Evolutionary conservation across 2,113 vertebrate species (phyloP).

Genomic region (Xyrauchen texanus): DNA sequence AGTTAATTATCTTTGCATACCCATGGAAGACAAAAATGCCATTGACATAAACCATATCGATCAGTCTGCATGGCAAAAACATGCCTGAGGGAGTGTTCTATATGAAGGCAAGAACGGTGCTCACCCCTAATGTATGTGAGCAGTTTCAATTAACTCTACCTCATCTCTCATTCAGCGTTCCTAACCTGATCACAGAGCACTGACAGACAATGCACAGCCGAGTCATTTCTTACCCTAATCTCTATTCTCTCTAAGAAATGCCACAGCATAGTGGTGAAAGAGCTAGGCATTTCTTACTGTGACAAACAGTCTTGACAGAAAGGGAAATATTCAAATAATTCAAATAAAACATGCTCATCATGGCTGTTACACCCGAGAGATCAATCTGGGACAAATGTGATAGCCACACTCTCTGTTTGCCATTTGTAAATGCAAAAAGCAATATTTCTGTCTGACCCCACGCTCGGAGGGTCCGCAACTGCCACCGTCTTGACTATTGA

Average conservation of each 20-base stretch:
- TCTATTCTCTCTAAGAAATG: constrained; percentile 48
- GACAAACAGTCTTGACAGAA: constrained; percentile 57
- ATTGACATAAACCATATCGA: constrained; percentile 40
- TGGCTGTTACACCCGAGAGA: constrained; percentile 65
- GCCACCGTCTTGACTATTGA: constrained; percentile 67
- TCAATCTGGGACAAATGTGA: constrained; percentile 57
- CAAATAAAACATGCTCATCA: constrained; percentile 60
- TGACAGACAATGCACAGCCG: constrained; percentile 51
- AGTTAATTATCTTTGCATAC: neutral
- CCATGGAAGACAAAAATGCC: neutral
- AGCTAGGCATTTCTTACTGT: constrained; percentile 53
- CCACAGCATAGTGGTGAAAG: constrained; percentile 32
- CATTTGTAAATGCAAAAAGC: constrained; percentile 77
- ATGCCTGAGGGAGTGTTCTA: constrained; percentile 46
- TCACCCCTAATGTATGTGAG: constrained; percentile 44
- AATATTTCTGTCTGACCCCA: constrained; percentile 73
- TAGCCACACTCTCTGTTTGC: constrained; percentile 65
- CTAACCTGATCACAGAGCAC: constrained; percentile 50
- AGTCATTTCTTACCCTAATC: constrained; percentile 59
- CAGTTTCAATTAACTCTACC: constrained; percentile 61
- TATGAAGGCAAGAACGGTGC: constrained; percentile 42
- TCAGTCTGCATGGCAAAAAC: constrained; percentile 42
- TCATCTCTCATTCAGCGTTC: constrained; percentile 58
- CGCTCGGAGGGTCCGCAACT: constrained; percentile 64
- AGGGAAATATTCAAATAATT: constrained; percentile 62